These are phyloP conservation scores for Hipparchia sbordonii DNA, from an alignment of 2,888 invertebrate genomes.

Conservation along the genomic window DNA sequence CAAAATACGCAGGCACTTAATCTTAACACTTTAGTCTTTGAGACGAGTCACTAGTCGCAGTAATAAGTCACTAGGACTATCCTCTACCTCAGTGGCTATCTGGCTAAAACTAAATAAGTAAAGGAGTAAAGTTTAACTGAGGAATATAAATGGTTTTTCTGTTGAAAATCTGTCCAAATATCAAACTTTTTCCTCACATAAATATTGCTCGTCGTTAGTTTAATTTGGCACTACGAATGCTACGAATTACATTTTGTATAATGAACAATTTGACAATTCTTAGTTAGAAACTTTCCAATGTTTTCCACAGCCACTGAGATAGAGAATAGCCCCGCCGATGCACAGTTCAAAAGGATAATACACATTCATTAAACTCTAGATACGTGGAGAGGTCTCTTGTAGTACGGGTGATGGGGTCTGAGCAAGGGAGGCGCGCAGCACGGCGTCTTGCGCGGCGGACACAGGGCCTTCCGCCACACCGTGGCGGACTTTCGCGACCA, in stretches of 20 bases:
- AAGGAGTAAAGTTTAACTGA: too few relatives aligned
- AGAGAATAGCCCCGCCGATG: constrained; percentile 27
- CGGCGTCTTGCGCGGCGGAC: constrained; percentile 72
- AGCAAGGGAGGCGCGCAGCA: constrained; percentile 68
- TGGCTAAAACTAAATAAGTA: too few relatives aligned
- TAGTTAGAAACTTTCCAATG: too few relatives aligned
- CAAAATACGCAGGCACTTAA: constrained; percentile 58
- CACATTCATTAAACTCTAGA: constrained; percentile 65
- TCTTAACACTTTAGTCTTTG: constrained; percentile 36
- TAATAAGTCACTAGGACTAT: constrained; percentile 15
- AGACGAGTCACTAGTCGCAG: constrained; percentile 21
- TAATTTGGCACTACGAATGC: too few relatives aligned
- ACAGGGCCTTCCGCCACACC: constrained; percentile 81
- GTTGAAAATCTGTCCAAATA: too few relatives aligned
- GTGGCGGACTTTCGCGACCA: constrained; percentile 84
- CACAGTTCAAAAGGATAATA: constrained; percentile 25
- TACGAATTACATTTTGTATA: too few relatives aligned
- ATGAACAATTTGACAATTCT: too few relatives aligned
- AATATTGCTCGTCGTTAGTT: too few relatives aligned
- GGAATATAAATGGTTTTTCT: too few relatives aligned
- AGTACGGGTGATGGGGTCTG: constrained; percentile 64
- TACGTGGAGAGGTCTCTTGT: constrained; percentile 73
- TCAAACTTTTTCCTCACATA: too few relatives aligned
- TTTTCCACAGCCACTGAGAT: too few relatives aligned
- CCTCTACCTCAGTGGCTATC: too few relatives aligned